phyloP scores from a whole-genome alignment of 2,797 vertebrate genomes.

The Hemitrygon akajei region DNA sequence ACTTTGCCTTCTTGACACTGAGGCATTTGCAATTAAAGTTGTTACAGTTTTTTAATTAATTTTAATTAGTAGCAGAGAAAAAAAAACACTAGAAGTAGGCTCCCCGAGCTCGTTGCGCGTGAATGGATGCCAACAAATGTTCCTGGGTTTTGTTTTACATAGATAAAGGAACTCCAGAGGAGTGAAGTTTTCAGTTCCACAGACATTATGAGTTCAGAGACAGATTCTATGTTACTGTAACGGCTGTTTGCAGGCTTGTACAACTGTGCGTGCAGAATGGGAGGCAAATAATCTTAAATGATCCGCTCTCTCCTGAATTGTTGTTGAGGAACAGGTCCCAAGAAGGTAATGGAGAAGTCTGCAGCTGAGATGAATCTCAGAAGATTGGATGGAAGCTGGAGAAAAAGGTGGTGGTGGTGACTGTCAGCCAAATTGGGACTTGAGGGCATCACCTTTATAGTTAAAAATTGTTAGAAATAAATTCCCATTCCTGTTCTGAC shows the following conservation, averaged over 20 bases:
- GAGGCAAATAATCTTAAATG: background rate
- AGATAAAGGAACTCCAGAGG: background rate
- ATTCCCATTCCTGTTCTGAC: no score
- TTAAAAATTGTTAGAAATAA: no score
- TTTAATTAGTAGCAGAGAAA: background rate
- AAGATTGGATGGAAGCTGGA: background rate
- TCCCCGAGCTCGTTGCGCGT: background rate
- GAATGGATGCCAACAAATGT: background rate
- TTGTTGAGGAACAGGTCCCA: background rate
- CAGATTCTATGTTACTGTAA: background rate
- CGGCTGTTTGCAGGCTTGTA: background rate
- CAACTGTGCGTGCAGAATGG: background rate
- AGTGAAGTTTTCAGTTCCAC: background rate
- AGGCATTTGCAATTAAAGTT: background rate
- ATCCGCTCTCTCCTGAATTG: background rate
- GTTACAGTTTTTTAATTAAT: background rate
- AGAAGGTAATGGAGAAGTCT: background rate
- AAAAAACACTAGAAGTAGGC: background rate
- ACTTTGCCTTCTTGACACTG: background rate
- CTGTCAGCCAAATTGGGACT: background rate
- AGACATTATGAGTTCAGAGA: background rate
- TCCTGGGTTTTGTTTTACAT: background rate
- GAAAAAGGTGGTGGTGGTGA: background rate
- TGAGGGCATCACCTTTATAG: background rate
- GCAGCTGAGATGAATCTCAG: background rate